These are phyloP conservation scores for Kryptolebias ocellatus DNA, from an alignment of 2,797 vertebrate genomes.

Conservation along the genomic window DNA sequence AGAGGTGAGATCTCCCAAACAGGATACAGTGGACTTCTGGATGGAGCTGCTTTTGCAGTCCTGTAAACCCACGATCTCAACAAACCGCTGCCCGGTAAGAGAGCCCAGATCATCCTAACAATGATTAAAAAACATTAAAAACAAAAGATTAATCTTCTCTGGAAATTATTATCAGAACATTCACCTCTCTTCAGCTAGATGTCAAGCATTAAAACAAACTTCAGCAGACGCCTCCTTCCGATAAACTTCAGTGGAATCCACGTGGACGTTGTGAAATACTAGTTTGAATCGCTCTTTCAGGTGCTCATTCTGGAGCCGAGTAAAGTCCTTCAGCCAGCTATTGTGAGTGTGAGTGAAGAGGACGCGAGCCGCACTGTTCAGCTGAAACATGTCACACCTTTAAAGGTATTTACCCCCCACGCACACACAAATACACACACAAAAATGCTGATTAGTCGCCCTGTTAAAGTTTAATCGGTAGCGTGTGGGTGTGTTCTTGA, in stretches of 20 bases:
- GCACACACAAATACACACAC: no score
- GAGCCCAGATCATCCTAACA: not conserved
- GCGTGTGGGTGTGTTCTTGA: conserved; percentile 9
- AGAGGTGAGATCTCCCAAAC: conserved; percentile 73
- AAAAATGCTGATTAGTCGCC: not conserved
- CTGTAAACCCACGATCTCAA: conserved; percentile 82
- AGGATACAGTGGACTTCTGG: conserved; percentile 87
- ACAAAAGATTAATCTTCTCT: no score
- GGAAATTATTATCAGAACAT: no score
- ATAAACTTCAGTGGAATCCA: not conserved
- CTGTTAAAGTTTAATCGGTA: conserved; percentile 32
- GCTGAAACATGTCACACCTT: conserved; percentile 79
- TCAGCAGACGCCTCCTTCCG: not conserved
- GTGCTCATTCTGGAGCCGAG: conserved; percentile 88
- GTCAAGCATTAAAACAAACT: not conserved
- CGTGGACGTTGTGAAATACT: not conserved
- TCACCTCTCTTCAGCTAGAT: not conserved
- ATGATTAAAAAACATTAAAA: not conserved
- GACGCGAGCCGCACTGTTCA: conserved; percentile 79
- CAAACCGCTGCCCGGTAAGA: conserved; percentile 83
- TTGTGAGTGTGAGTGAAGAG: conserved; percentile 78
- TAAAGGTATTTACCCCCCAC: conserved; percentile 77
- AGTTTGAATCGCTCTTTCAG: conserved; percentile 63
- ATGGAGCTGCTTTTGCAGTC: conserved; percentile 87
- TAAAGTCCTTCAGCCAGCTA: conserved; percentile 85